Percentiles rank a stretch among this genome's conserved stretches.
These are phyloP conservation scores for Pempheris klunzingeri DNA, from an alignment of 2,797 vertebrate species.

Conservation along the genomic window DNA sequence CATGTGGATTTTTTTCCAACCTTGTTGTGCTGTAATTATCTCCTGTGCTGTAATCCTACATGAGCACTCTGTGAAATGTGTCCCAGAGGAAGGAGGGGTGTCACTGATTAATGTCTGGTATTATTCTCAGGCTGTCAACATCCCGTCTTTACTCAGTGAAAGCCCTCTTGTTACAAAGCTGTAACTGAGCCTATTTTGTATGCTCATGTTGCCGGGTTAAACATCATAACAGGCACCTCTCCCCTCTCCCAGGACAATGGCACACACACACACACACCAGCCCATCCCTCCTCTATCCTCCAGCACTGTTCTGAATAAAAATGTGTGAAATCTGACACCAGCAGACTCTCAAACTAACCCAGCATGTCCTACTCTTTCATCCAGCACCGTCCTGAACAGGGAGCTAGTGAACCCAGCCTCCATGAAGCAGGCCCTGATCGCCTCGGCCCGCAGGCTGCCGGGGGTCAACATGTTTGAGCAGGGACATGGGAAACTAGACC, in stretches of 20 bases:
- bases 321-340: slow-evolving; percentile 31
- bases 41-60: slow-evolving; percentile 44
- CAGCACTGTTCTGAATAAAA: slow-evolving; percentile 17
- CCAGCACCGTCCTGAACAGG: slow-evolving; percentile 94
- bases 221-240: slow-evolving; percentile 23
- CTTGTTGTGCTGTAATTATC: slow-evolving; percentile 29
- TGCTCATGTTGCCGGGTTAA: slow-evolving; percentile 36
- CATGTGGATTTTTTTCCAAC: not conserved
- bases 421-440: slow-evolving; percentile 99
- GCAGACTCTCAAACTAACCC: slow-evolving; percentile 17
- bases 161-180: slow-evolving; percentile 32
- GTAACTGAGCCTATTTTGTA: slow-evolving; percentile 42
- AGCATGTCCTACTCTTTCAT: slow-evolving; percentile 34
- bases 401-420: slow-evolving; percentile 97
- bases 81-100: slow-evolving; percentile 38
- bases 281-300: slow-evolving; percentile 12
- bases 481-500: slow-evolving; percentile 97
- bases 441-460: slow-evolving; percentile 95
- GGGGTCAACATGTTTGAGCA: slow-evolving; percentile 99
- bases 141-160: slow-evolving; percentile 14
- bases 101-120: slow-evolving; percentile 24
- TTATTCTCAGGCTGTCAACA: slow-evolving; percentile 37
- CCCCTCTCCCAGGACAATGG: slow-evolving; percentile 16
- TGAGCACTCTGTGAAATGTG: slow-evolving; percentile 27
- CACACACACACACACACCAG: slow-evolving; percentile 7